Conservation (phyloP, 2,113 vertebrate species). For the Brienomyrus brachyistius region DNA sequence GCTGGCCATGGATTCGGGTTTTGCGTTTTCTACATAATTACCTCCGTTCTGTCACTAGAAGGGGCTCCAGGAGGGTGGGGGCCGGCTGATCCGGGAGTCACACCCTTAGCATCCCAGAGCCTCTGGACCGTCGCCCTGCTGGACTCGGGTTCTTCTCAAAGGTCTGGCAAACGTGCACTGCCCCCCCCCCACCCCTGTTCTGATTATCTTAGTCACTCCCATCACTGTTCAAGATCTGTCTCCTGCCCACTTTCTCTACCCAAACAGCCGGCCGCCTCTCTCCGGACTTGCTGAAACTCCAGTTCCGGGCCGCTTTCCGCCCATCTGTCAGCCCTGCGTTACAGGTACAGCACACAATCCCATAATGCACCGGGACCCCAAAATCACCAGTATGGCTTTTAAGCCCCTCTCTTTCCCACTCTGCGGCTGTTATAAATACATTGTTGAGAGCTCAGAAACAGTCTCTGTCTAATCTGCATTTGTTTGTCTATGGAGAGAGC, state of each 20-base stretch:
- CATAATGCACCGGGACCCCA: background rate
- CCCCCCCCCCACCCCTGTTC: background rate
- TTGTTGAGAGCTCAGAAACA: background rate
- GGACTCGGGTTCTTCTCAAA: slow-evolving; percentile 29
- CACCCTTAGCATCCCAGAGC: background rate
- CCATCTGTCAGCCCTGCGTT: background rate
- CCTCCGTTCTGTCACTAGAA: background rate
- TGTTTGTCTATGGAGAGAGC: background rate
- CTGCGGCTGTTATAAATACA: background rate
- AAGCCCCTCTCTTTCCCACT: background rate
- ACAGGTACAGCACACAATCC: background rate
- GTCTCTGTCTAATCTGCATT: background rate
- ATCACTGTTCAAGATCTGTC: slow-evolving; percentile 8
- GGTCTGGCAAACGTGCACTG: slow-evolving; percentile 28
- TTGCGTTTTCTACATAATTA: background rate
- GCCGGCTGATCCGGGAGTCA: background rate
- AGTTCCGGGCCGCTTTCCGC: background rate
- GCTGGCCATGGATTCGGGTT: background rate
- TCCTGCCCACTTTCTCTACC: background rate
- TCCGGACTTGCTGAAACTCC: slow-evolving; percentile 22
- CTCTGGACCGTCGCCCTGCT: background rate
- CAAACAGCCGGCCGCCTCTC: slow-evolving; percentile 6
- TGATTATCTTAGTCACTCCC: slow-evolving; percentile 25
- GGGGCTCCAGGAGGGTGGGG: background rate
- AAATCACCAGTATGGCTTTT: background rate